These are phyloP conservation scores for Philaenus spumarius DNA, from an alignment of 1,140 invertebrate species.

Conservation along the genomic window DNA sequence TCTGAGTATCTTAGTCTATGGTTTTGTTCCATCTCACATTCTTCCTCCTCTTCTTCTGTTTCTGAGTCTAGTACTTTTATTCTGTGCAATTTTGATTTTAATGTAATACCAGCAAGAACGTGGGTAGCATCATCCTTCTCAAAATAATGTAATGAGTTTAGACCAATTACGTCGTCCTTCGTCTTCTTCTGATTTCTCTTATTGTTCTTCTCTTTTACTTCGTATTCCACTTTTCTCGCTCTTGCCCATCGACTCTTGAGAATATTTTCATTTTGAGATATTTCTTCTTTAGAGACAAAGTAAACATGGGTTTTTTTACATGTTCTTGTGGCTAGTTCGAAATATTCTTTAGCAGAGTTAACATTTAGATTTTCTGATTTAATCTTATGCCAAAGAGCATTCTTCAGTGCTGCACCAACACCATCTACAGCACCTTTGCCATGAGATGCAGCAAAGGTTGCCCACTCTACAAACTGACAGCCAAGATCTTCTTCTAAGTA, in stretches of 20 bases:
- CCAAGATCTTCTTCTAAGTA: neutral
- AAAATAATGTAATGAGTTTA: neutral
- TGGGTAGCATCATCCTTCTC: too few species aligned
- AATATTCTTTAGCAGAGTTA: slow-evolving; percentile 1
- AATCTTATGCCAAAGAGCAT: neutral
- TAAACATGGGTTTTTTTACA: neutral
- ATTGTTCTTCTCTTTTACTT: neutral
- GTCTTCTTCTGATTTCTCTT: neutral
- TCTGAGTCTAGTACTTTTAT: too few species aligned
- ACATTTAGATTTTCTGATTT: neutral
- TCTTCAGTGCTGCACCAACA: neutral
- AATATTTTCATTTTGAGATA: neutral
- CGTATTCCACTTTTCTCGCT: neutral
- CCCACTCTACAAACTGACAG: neutral
- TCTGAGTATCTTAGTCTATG: too few species aligned
- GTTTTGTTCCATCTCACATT: too few species aligned
- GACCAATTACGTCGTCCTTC: neutral
- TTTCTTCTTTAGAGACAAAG: neutral
- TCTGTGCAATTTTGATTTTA: too few species aligned
- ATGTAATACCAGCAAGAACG: too few species aligned
- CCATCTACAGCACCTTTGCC: neutral
- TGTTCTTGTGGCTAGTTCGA: neutral
- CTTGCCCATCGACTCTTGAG: neutral
- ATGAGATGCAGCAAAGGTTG: neutral
- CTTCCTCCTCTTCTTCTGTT: too few species aligned